Percentiles rank a stretch among this genome's conserved stretches.
Evolutionary conservation across 2,797 vertebrate genomes (phyloP).

Genomic region (Perodicticus potto): DNA sequence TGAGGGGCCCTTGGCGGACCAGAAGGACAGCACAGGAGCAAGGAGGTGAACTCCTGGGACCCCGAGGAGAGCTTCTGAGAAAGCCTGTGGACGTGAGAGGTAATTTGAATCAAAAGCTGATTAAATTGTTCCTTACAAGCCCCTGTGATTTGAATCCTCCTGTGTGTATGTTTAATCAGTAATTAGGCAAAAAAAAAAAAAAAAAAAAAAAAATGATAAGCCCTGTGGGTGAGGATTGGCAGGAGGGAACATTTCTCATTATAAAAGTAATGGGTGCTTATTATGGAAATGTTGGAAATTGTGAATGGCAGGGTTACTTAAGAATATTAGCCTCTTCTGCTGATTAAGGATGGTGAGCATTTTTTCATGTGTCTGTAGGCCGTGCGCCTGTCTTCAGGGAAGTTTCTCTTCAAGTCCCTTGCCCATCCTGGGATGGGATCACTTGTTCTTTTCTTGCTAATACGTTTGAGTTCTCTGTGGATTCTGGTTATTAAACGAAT

Average conservation of each 20-base stretch:
- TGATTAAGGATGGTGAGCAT: too few relatives aligned
- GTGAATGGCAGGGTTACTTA: accelerated
- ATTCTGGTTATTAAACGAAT: too few relatives aligned
- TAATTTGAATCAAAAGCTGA: neutral
- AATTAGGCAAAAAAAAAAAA: neutral
- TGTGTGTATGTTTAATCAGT: neutral
- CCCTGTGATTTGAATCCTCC: neutral
- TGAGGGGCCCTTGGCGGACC: neutral
- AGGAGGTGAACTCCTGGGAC: neutral
- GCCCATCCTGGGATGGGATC: too few relatives aligned
- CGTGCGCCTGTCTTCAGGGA: too few relatives aligned
- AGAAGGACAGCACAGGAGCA: neutral
- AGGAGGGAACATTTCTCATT: neutral
- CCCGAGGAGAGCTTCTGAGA: neutral
- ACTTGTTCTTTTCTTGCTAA: too few relatives aligned
- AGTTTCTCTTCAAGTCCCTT: too few relatives aligned
- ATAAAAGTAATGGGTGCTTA: neutral
- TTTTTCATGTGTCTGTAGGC: too few relatives aligned
- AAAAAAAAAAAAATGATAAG: neutral
- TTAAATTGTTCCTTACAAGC: neutral
- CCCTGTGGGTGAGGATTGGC: neutral
- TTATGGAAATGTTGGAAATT: neutral
- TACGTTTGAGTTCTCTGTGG: too few relatives aligned
- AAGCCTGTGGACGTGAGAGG: neutral
- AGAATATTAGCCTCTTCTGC: accelerated